phyloP scores from a whole-genome alignment of 1,140 invertebrate species.

The Tenebrio molitor region DNA sequence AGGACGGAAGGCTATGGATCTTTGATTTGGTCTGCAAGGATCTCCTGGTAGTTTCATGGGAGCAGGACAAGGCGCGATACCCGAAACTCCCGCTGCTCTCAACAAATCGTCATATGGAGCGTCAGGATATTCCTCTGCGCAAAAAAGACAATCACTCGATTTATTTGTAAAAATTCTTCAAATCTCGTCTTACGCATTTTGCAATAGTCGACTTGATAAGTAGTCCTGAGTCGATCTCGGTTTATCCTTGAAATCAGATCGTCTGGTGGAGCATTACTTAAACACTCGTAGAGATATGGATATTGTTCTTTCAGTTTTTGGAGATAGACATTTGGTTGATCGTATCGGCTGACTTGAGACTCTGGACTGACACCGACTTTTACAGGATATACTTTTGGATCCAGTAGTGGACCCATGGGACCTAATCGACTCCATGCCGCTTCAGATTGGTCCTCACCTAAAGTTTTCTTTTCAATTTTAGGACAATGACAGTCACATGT shows the following conservation, averaged over 20 bases:
- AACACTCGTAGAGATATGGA: slow-evolving; percentile 72
- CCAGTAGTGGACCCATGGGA: slow-evolving; percentile 71
- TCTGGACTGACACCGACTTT: slow-evolving; percentile 69
- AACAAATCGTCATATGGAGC: slow-evolving; percentile 70
- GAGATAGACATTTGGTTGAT: slow-evolving; percentile 71
- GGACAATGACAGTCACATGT: slow-evolving; percentile 46
- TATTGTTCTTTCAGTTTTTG: slow-evolving; percentile 72
- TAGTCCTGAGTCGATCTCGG: slow-evolving; percentile 71
- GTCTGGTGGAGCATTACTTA: slow-evolving; percentile 69
- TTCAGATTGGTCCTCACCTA: slow-evolving; percentile 50
- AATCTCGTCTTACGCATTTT: slow-evolving; percentile 69
- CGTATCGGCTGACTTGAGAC: slow-evolving; percentile 66
- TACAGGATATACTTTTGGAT: slow-evolving; percentile 72
- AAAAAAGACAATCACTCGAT: slow-evolving; percentile 50
- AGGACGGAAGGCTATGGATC: slow-evolving; percentile 63
- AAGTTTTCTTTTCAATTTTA: slow-evolving; percentile 50
- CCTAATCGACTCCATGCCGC: slow-evolving; percentile 64
- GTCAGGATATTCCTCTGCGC: slow-evolving; percentile 67
- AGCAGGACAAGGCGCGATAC: slow-evolving; percentile 68
- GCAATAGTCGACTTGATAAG: slow-evolving; percentile 73
- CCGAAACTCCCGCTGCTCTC: slow-evolving; percentile 67
- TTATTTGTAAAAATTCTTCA: too few relatives aligned
- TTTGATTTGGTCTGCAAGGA: slow-evolving; percentile 68
- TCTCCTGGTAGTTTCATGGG: slow-evolving; percentile 68
- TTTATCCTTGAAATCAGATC: slow-evolving; percentile 71